A percentile compares a stretch with the other conserved stretches of the same genome.
Conservation (phyloP, 1,140 invertebrate genomes). For the Ceratina calcarata region DNA sequence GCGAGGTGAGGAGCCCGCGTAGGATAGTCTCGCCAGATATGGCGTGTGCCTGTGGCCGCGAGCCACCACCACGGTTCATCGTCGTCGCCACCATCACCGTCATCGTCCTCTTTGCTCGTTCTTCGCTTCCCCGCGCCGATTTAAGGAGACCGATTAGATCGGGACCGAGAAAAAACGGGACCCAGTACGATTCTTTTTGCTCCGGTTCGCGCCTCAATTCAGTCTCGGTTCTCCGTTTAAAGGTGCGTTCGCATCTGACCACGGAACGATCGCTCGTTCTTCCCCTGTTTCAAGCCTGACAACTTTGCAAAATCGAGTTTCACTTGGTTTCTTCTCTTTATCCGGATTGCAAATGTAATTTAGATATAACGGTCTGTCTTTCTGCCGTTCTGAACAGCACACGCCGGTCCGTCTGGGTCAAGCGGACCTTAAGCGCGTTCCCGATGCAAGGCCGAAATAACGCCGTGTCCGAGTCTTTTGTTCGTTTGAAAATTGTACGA, state of each 20-base stretch:
- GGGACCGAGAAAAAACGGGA: neutral
- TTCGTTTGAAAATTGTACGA: conserved; percentile 17
- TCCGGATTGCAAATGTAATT: no score
- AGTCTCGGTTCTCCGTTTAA: no score
- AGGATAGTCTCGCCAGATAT: conserved; percentile 74
- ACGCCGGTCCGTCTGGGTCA: no score
- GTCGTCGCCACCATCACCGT: conserved; percentile 38
- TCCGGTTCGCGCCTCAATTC: neutral
- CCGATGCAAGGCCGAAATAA: neutral
- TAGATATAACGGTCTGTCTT: no score
- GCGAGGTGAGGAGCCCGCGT: conserved; percentile 70
- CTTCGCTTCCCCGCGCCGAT: conserved; percentile 3
- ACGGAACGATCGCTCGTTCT: no score
- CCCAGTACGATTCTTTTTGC: neutral
- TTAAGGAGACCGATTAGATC: conserved; percentile 30
- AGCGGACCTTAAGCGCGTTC: no score
- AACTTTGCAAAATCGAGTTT: no score
- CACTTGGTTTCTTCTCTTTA: no score
- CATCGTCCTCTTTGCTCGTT: conserved; percentile 40
- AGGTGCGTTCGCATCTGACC: no score
- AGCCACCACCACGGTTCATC: conserved; percentile 42
- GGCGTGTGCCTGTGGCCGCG: conserved; percentile 65
- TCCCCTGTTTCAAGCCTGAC: no score
- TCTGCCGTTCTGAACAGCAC: no score
- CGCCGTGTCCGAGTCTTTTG: conserved; percentile 12